Evolutionary conservation across 2,888 invertebrate species (phyloP).

Genomic region (Itoplectis maculator): DNA sequence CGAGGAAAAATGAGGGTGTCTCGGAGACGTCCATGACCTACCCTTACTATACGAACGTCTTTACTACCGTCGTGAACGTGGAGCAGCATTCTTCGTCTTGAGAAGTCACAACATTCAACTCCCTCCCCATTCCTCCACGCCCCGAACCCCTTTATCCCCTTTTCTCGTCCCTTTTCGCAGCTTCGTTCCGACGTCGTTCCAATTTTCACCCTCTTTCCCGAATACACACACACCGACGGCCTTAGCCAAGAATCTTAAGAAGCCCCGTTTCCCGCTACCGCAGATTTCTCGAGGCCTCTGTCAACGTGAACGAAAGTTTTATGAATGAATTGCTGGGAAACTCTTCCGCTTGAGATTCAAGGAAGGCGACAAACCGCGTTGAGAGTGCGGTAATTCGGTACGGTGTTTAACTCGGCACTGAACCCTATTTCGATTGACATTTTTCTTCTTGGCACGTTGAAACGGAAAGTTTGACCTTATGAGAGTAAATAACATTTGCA

Average conservation of each 20-base stretch:
- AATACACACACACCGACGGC: conserved; percentile 29
- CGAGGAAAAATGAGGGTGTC: conserved; percentile 80
- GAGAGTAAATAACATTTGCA: too few species aligned
- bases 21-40: conserved; percentile 80
- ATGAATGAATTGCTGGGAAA: conserved; percentile 51
- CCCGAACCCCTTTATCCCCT: conserved; percentile 59
- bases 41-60: conserved; percentile 78
- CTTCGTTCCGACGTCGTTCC: conserved; percentile 41
- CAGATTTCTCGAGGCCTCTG: conserved; percentile 60
- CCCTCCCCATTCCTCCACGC: too few species aligned
- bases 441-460: not conserved
- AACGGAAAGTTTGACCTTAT: too few species aligned
- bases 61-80: conserved; percentile 52
- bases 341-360: not conserved
- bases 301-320: conserved; percentile 53
- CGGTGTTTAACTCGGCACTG: not conserved
- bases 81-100: conserved; percentile 57
- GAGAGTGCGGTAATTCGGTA: not conserved
- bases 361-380: not conserved
- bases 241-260: conserved; percentile 53
- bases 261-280: conserved; percentile 52
- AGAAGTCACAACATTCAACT: conserved; percentile 58
- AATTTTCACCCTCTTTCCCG: conserved; percentile 68
- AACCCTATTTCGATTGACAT: not conserved
- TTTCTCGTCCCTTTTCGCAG: conserved; percentile 67